Evolutionary conservation across 92 coral and sea anemone genomes (phyloP).

Genomic region (Parazoanthus swiftii): DNA sequence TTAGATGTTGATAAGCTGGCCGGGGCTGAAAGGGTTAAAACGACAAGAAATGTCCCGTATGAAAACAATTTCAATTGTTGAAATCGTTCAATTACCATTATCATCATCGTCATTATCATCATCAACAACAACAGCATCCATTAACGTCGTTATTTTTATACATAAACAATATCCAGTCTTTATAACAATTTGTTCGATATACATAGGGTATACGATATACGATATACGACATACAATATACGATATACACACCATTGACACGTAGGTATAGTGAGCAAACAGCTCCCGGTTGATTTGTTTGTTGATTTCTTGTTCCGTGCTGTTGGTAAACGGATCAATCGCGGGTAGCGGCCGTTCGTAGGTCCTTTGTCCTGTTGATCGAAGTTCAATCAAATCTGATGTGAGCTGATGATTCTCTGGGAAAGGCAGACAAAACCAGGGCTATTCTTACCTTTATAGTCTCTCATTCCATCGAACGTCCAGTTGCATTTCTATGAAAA

Average conservation of each 20-base stretch:
- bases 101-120: too few relatives aligned
- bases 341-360: conserved; percentile 23
- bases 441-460: not conserved
- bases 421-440: not conserved
- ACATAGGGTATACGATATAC: too few relatives aligned
- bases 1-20: too few relatives aligned
- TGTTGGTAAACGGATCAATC: not conserved
- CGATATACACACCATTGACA: conserved; percentile 77
- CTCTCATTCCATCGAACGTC: not conserved
- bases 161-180: not conserved
- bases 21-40: too few relatives aligned
- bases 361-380: not conserved
- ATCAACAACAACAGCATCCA: too few relatives aligned
- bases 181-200: not conserved
- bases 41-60: too few relatives aligned
- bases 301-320: conserved; percentile 62
- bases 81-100: too few relatives aligned
- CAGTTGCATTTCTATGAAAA: not conserved
- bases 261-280: conserved; percentile 85
- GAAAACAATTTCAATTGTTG: too few relatives aligned
- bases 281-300: conserved; percentile 82
- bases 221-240: too few relatives aligned
- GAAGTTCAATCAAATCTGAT: not conserved
- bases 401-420: not conserved
- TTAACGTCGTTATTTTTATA: too few relatives aligned